Percentiles rank a stretch among this genome's conserved stretches.
Evolutionary conservation across 2,888 invertebrate species (phyloP).

Genomic region (Netelia inedita): DNA sequence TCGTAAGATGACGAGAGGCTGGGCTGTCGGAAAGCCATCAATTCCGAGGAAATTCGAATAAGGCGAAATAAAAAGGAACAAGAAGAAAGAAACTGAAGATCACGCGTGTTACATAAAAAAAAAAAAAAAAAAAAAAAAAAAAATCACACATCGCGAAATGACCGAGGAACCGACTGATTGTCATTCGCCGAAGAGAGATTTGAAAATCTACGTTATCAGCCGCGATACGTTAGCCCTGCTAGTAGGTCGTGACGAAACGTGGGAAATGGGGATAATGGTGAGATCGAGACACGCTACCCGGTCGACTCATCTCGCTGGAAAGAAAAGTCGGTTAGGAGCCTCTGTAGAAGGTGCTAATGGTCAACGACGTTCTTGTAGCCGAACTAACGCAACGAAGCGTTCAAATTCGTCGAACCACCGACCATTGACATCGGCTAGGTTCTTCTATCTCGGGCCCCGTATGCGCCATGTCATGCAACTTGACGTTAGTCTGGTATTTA

Average conservation of each 20-base stretch:
- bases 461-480: constrained; percentile 5
- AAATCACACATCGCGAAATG: constrained; percentile 13
- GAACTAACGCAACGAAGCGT: neutral
- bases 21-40: constrained; percentile 79
- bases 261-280: constrained; percentile 32
- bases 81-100: neutral
- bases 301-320: constrained; percentile 8
- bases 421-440: neutral
- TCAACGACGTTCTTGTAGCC: neutral
- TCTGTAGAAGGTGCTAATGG: neutral
- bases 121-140: too few species aligned
- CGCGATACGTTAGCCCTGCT: constrained; percentile 19
- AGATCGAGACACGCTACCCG: neutral
- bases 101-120: neutral
- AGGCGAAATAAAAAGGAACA: neutral
- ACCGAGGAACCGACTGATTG: neutral
- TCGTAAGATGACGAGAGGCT: constrained; percentile 82
- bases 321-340: neutral
- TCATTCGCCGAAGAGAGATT: neutral
- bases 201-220: constrained; percentile 34
- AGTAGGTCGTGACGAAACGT: constrained; percentile 30
- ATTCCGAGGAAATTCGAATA: constrained; percentile 51
- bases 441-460: neutral
- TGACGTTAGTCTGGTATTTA: constrained; percentile 22
- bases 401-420: neutral